Evolutionary conservation across 2,113 vertebrate species (phyloP).

Genomic region (Xyrauchen texanus): DNA sequence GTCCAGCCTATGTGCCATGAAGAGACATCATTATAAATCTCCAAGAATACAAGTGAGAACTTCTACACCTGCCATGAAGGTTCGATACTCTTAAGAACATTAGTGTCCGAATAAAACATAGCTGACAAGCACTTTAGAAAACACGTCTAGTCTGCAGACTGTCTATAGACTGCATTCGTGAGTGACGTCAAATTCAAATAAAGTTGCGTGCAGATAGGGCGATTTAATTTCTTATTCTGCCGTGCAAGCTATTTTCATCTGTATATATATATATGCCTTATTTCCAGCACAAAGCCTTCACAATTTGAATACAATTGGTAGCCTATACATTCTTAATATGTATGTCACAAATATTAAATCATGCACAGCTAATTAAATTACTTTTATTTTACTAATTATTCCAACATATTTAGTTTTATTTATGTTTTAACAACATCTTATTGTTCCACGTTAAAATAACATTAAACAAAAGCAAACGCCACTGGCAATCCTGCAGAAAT

Average conservation of each 20-base stretch:
- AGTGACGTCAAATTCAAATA: neutral
- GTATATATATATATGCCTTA: neutral
- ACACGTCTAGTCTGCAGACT: neutral
- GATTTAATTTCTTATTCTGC: neutral
- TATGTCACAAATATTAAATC: neutral
- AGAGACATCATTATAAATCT: neutral
- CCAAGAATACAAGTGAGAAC: neutral
- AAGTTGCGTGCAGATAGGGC: no score
- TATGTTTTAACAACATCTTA: no score
- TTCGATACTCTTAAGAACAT: neutral
- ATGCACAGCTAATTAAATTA: neutral
- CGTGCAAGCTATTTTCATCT: no score
- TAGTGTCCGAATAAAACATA: neutral
- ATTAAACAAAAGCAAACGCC: constrained; percentile 2
- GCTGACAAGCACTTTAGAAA: neutral
- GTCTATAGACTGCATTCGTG: neutral
- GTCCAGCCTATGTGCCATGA: neutral
- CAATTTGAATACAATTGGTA: neutral
- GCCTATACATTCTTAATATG: neutral
- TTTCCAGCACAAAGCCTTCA: neutral
- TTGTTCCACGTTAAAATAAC: neutral
- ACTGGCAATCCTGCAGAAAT: neutral
- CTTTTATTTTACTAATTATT: neutral
- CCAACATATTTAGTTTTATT: no score
- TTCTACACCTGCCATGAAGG: neutral